Conservation (phyloP, 2,113 vertebrate genomes). For the Mungos mungo region DNA sequence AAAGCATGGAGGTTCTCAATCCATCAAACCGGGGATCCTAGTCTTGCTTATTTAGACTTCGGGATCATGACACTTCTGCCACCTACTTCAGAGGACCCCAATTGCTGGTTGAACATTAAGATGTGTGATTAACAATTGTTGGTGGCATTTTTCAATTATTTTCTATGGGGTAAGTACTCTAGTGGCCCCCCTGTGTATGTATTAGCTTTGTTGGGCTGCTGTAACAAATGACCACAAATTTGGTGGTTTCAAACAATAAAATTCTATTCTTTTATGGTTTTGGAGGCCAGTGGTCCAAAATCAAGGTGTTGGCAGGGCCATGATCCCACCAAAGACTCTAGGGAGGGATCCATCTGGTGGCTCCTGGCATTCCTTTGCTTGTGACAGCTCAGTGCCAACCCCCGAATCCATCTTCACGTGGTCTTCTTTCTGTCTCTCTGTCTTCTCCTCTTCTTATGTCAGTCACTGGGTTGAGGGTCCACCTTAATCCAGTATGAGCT, state of each 20-base stretch:
- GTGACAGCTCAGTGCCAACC: rapidly evolving
- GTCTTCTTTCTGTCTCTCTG: not conserved
- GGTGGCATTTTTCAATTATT: not conserved
- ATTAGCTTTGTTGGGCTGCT: not conserved
- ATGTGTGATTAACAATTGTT: not conserved
- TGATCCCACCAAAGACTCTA: not conserved
- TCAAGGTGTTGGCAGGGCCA: not conserved
- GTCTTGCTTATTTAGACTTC: not conserved
- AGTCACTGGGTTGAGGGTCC: not conserved
- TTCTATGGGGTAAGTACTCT: not conserved
- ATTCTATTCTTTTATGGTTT: not conserved
- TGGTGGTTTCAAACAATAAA: not conserved
- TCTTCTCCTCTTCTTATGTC: not conserved
- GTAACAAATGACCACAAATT: not conserved
- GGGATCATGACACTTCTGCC: not conserved
- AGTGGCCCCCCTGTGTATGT: not conserved
- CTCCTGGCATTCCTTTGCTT: rapidly evolving
- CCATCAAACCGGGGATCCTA: not conserved
- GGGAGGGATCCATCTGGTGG: not conserved
- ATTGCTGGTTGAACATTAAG: not conserved
- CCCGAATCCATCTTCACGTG: not conserved
- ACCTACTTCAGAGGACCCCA: not conserved
- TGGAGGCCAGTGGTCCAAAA: not conserved
- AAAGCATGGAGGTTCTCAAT: not conserved
- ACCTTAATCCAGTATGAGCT: not conserved